Percentiles rank a stretch among this genome's conserved stretches.
These are phyloP conservation scores for Brachyopa scutellaris DNA, from an alignment of 2,888 invertebrate species.

Conservation along the genomic window DNA sequence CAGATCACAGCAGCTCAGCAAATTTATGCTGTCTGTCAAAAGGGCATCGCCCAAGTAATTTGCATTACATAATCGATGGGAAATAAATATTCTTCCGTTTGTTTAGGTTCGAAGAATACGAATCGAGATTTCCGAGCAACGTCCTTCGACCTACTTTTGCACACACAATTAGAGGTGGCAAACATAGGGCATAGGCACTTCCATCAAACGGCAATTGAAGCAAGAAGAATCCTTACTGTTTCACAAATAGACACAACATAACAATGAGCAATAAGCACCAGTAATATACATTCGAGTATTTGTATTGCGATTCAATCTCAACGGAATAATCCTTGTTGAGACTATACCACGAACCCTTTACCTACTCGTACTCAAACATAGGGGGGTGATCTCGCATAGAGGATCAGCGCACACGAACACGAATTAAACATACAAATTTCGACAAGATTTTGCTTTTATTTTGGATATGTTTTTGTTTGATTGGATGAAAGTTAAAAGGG, in stretches of 20 bases:
- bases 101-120: conserved; percentile 18
- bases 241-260: conserved; percentile 9
- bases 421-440: conserved; percentile 62
- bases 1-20: conserved; percentile 33
- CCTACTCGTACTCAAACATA: conserved; percentile 6
- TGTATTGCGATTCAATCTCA: conserved; percentile 18
- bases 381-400: conserved; percentile 54
- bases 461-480: conserved; percentile 27
- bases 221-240: conserved; percentile 17
- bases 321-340: conserved; percentile 34
- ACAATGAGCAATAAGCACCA: conserved; percentile 27
- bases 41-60: conserved; percentile 74
- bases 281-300: conserved; percentile 9
- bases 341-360: not conserved
- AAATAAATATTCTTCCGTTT: conserved; percentile 66
- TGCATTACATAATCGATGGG: conserved; percentile 77
- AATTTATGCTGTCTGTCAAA: conserved; percentile 76
- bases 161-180: conserved; percentile 20
- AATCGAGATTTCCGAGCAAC: not conserved
- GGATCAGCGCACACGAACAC: conserved; percentile 29
- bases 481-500: conserved; percentile 46
- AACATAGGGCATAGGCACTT: not conserved
- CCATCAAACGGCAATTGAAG: conserved; percentile 11
- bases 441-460: conserved; percentile 43
- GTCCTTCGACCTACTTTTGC: conserved; percentile 24